Percentiles rank a stretch among this genome's conserved stretches.
Conservation (phyloP, 2,113 vertebrate species). For the Micromys minutus region DNA sequence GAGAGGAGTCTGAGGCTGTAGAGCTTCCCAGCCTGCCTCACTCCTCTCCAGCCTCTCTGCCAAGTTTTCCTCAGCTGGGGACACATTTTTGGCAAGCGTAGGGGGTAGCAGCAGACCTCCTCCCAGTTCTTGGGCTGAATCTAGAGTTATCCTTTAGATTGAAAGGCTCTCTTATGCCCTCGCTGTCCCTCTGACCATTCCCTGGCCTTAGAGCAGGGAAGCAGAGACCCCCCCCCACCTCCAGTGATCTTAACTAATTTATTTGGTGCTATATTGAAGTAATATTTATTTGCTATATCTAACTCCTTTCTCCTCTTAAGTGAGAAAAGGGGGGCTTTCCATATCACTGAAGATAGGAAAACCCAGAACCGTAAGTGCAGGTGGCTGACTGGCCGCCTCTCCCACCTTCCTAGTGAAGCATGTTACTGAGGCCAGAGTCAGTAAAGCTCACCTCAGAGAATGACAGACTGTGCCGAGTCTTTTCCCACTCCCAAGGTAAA, state of each 20-base stretch:
- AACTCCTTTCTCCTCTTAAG: constrained; percentile 40
- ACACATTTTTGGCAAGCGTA: neutral
- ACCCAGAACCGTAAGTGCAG: neutral
- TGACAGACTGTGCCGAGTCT: neutral
- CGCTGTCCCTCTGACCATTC: neutral
- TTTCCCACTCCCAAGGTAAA: neutral
- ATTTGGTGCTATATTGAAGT: constrained; percentile 81
- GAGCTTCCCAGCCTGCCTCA: constrained; percentile 34
- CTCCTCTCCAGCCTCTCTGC: constrained; percentile 16
- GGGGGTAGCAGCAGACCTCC: neutral
- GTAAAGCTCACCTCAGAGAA: neutral
- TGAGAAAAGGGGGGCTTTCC: constrained; percentile 18
- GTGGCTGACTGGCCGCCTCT: neutral
- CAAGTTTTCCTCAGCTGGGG: neutral
- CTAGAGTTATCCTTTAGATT: constrained; percentile 33
- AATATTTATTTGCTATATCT: constrained; percentile 77
- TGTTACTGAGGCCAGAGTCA: neutral
- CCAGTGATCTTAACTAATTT: constrained; percentile 65
- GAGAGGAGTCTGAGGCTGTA: constrained; percentile 59
- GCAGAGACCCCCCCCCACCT: neutral
- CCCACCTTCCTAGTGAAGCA: neutral
- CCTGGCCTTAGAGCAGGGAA: constrained; percentile 53
- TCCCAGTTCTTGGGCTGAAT: constrained; percentile 35
- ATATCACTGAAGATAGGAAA: neutral
- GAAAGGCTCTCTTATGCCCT: neutral